These are phyloP conservation scores for Campoletis raptor DNA, from an alignment of 2,888 invertebrate genomes.

Conservation along the genomic window DNA sequence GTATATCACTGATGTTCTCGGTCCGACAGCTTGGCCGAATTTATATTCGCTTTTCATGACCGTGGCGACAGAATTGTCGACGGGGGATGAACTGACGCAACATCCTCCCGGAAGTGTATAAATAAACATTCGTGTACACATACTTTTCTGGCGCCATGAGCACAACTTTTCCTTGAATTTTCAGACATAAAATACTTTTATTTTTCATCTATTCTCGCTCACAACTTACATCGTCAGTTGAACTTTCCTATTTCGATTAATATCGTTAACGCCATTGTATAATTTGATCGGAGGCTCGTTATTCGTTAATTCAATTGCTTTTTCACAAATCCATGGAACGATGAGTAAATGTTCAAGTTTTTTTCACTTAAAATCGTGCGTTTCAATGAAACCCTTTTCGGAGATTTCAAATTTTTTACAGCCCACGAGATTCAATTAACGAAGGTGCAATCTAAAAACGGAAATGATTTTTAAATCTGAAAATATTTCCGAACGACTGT, in stretches of 20 bases:
- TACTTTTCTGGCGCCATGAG: slow-evolving; percentile 35
- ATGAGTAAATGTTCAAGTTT: background rate
- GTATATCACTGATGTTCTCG: background rate
- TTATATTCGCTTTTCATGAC: slow-evolving; percentile 65
- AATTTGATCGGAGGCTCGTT: background rate
- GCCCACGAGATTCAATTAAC: background rate
- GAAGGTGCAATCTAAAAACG: background rate
- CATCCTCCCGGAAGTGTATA: slow-evolving; percentile 24
- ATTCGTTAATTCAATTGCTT: background rate
- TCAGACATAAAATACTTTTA: slow-evolving; percentile 35
- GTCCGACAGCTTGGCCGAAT: slow-evolving; percentile 37
- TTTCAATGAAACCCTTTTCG: background rate
- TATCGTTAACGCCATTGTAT: background rate
- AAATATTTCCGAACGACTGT: background rate
- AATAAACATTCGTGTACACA: slow-evolving; percentile 22
- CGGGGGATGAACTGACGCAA: slow-evolving; percentile 55
- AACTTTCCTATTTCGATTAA: background rate
- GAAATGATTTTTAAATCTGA: background rate
- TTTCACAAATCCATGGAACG: background rate
- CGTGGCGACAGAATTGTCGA: slow-evolving; percentile 56
- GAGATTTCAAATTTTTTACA: background rate
- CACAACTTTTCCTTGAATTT: slow-evolving; percentile 20
- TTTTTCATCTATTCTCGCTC: slow-evolving; percentile 3
- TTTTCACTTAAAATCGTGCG: background rate
- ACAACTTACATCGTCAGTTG: background rate